Percentiles rank a stretch among this genome's conserved stretches.
phyloP scores from a whole-genome alignment of 2,113 vertebrate genomes.

The Tretioscincus oriximinensis region DNA sequence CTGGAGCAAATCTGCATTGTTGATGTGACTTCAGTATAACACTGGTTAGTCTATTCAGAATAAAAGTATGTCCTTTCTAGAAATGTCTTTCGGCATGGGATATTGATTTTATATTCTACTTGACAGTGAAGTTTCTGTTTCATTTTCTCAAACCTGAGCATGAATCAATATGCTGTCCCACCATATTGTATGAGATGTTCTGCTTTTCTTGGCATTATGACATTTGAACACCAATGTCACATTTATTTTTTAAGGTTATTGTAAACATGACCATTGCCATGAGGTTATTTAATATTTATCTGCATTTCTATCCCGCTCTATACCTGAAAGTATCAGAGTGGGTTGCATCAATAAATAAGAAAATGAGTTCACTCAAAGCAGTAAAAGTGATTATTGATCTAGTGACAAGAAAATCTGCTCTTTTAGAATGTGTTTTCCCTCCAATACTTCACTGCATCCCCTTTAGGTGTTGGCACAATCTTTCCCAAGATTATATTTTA shows the following conservation, averaged over 20 bases:
- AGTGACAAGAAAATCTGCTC: no score
- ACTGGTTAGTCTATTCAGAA: slow-evolving; percentile 9
- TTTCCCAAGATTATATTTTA: no score
- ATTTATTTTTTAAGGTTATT: neutral
- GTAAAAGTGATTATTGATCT: no score
- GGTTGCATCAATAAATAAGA: no score
- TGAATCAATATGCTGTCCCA: neutral
- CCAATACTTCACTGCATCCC: no score
- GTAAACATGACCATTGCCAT: neutral
- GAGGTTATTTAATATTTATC: neutral
- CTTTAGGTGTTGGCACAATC: no score
- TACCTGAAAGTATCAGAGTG: no score
- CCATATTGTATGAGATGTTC: neutral
- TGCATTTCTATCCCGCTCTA: no score
- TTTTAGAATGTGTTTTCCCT: no score
- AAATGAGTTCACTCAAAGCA: no score
- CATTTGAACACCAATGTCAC: neutral
- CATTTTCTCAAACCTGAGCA: neutral
- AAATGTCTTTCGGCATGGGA: neutral
- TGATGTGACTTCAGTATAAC: neutral
- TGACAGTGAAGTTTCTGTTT: neutral
- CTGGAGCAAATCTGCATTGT: neutral
- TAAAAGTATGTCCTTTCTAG: neutral
- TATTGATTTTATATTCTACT: slow-evolving; percentile 1
- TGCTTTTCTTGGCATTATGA: neutral